A percentile compares a stretch with the other conserved stretches of the same genome.
Evolutionary conservation across 2,797 vertebrate species (phyloP).

Genomic region (Arremon brunneinucha): DNA sequence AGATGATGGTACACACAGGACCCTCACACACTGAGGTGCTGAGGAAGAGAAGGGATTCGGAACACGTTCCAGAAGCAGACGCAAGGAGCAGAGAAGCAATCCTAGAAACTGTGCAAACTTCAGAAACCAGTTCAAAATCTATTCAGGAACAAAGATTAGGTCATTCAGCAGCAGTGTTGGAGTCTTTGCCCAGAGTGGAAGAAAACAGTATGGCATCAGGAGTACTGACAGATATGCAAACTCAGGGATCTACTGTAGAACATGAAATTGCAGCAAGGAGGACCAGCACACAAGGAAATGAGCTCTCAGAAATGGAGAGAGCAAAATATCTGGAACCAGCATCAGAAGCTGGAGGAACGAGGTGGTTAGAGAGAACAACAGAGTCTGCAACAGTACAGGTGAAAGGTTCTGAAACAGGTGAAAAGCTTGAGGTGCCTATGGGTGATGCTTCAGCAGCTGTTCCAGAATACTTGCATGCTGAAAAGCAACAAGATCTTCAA

Average conservation of each 20-base stretch:
- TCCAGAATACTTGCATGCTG: background rate
- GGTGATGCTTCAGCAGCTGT: background rate
- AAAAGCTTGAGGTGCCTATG: background rate
- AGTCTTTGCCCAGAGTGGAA: background rate
- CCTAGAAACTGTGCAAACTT: background rate
- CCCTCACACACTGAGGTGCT: background rate
- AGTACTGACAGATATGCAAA: background rate
- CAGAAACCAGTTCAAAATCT: background rate
- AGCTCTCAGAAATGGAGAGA: background rate
- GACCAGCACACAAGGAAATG: background rate
- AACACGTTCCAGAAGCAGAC: background rate
- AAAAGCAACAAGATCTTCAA: background rate
- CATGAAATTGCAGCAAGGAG: background rate
- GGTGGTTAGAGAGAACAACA: background rate
- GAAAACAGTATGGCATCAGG: background rate
- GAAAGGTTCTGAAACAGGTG: background rate
- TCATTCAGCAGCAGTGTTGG: background rate
- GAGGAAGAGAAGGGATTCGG: background rate
- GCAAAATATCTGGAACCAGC: background rate
- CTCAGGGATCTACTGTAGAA: slow-evolving; percentile 29
- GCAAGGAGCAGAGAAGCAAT: background rate
- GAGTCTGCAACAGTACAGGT: background rate
- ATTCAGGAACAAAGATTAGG: background rate
- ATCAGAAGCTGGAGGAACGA: background rate
- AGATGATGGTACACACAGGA: background rate